A percentile compares a stretch with the other conserved stretches of the same genome.
phyloP scores from a whole-genome alignment of 2,113 vertebrate species.

The Vanacampus margaritifer region DNA sequence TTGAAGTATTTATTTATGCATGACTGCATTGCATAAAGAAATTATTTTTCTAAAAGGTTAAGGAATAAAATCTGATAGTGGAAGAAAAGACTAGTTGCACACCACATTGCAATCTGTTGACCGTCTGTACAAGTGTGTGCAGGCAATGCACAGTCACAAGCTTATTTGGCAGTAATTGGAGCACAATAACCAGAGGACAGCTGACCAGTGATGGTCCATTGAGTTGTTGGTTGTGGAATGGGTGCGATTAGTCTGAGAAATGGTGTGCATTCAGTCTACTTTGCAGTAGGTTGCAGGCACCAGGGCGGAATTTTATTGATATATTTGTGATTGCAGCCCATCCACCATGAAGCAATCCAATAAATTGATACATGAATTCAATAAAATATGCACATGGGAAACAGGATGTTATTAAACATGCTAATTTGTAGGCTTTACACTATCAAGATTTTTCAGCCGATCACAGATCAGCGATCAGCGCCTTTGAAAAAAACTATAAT shows the following conservation, averaged over 20 bases:
- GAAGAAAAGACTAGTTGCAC: no score
- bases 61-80: no score
- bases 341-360: background rate
- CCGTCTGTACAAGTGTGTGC: no score
- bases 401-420: background rate
- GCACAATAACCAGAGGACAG: conserved; percentile 42
- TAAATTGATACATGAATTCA: background rate
- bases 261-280: background rate
- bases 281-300: background rate
- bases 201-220: conserved; percentile 27
- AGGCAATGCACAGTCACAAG: conserved; percentile 37
- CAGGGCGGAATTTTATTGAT: background rate
- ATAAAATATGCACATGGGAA: background rate
- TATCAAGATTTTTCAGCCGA: no score
- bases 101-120: no score
- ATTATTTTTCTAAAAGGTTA: no score
- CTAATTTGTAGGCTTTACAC: no score
- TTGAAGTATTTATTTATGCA: no score
- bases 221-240: conserved; percentile 11
- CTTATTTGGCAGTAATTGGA: conserved; percentile 45
- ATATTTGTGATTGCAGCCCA: background rate
- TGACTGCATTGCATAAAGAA: no score
- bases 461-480: no score
- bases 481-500: no score
- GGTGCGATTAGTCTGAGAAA: conserved; percentile 11